Evolutionary conservation across 2,113 vertebrate species (phyloP).

Genomic region (Dasypus novemcinctus): DNA sequence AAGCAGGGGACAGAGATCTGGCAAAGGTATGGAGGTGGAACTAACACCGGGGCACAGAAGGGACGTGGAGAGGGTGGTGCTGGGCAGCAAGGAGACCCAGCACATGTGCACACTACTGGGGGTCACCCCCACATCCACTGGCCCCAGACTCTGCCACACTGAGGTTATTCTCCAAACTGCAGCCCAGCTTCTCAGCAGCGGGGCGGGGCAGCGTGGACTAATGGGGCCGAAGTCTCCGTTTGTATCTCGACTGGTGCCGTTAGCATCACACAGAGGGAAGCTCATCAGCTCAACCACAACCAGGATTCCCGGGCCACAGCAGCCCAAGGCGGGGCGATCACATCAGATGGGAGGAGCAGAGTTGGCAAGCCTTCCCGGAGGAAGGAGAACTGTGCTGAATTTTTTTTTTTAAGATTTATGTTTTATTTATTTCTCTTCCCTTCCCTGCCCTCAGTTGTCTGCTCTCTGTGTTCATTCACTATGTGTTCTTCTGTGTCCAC

Average conservation of each 20-base stretch:
- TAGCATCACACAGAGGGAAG: not conserved
- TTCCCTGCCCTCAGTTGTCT: no score
- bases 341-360: rapidly evolving
- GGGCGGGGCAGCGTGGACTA: rapidly evolving
- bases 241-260: not conserved
- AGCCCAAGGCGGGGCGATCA: not conserved
- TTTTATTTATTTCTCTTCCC: no score
- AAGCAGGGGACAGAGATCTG: not conserved
- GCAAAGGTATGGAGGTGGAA: not conserved
- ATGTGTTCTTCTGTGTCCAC: no score
- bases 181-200: not conserved
- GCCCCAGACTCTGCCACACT: not conserved
- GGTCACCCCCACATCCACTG: not conserved
- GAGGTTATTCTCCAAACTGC: rapidly evolving
- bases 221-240: not conserved
- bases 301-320: rapidly evolving
- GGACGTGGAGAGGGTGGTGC: not conserved
- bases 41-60: rapidly evolving
- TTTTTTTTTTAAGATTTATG: no score
- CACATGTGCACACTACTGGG: rapidly evolving
- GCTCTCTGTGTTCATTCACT: no score
- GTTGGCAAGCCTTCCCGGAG: not conserved
- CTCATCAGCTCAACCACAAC: not conserved
- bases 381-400: not conserved
- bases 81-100: rapidly evolving